Base-by-base conservation (phyloP, 2,888 invertebrate genomes). In the Dynastes grantii region DNA sequence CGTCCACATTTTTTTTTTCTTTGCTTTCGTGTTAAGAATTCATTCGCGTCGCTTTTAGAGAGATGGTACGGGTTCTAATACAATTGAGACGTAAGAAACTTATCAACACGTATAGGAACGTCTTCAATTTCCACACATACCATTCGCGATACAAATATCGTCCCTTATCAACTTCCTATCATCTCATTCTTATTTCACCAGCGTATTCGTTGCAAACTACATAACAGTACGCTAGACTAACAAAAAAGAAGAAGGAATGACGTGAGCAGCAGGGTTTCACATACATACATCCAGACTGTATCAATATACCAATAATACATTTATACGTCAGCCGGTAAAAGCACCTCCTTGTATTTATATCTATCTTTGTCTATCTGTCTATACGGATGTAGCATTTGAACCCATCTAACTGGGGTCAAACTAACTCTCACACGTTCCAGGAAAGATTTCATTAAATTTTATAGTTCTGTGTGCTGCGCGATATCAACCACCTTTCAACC, bases 361-460 rank as follows among this genome's bases (percentile, higher is more conserved):
- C 29, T 29, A 29, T 61, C 67, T 45, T 67, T 49, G 49, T 49
- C 68, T 68, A 51, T 68, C 49, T 68, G 22, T 68, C 45, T 49
- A 68, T 49, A 68, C 13, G 29, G 22, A 22, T 61, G 11, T 45
- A 40, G 40, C 16, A 40, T 45, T 71, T 71, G 71, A 71, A 58
- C 71, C 40, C 55, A 51, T 71, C 55, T 71, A n/a, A 37, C 40
- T 32, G 32, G 37, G 58, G 71, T 71, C 58, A 71, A 71, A 40
- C 55, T 55, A 51, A 71, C 37, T 71, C 71, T 58, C 71, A 16
- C 67, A 71, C 71, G 71, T 71, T 71, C 58, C 37, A 32, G 58
- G n/a, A 58, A 58, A 55, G 71, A 71, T 71, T 71, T 71, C 71
- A 71, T 71, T 71, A 58, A 71, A 71, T 71, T 71, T 71, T 71